These are phyloP conservation scores for Melopsittacus undulatus DNA, from an alignment of 2,797 vertebrate genomes.

Conservation along the genomic window DNA sequence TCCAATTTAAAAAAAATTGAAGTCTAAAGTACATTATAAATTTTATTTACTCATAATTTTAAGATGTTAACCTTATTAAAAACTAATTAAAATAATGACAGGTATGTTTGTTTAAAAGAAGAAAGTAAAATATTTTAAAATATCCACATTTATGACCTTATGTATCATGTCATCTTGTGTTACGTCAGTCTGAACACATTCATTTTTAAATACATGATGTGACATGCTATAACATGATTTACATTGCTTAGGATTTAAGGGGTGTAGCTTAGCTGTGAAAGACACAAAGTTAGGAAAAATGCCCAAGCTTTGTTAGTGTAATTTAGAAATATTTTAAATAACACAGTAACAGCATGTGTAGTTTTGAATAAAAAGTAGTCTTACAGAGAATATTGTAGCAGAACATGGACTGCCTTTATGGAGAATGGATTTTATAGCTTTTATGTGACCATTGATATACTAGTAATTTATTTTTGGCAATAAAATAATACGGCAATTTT, in stretches of 20 bases:
- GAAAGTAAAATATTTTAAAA: neutral
- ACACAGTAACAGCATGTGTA: neutral
- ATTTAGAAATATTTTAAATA: neutral
- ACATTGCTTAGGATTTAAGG: neutral
- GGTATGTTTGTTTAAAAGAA: neutral
- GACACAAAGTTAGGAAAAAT: neutral
- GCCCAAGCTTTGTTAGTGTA: neutral
- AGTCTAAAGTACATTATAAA: neutral
- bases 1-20: neutral
- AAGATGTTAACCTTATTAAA: neutral
- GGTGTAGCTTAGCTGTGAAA: neutral
- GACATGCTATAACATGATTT: neutral
- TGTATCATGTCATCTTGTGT: neutral
- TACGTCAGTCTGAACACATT: neutral
- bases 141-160: neutral
- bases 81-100: neutral
- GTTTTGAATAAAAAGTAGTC: neutral
- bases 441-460: neutral
- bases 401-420: neutral
- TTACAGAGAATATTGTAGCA: neutral
- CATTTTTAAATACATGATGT: neutral
- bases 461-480: neutral
- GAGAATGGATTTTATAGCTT: neutral
- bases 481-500: neutral
- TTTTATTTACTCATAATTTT: neutral